Evolutionary conservation across 2,797 vertebrate genomes (phyloP).

Genomic region (Anguilla obscura): DNA sequence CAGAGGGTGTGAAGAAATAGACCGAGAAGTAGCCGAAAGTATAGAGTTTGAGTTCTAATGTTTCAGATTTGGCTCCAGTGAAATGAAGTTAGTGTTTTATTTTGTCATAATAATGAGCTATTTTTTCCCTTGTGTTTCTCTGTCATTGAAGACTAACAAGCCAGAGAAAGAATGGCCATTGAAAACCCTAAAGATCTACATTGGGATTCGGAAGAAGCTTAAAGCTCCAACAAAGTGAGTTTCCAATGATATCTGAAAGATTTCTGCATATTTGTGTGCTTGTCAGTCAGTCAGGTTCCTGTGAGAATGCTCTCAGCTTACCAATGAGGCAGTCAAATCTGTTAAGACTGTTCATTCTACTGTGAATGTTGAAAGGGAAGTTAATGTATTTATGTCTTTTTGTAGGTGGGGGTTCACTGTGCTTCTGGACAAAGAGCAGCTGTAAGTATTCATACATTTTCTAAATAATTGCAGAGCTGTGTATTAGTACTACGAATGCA

Average conservation of each 20-base stretch:
- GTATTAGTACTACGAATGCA: background rate
- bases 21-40: background rate
- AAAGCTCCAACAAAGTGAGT: conserved; percentile 89
- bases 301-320: background rate
- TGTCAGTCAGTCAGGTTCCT: background rate
- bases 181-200: conserved; percentile 88
- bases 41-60: background rate
- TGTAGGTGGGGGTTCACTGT: conserved; percentile 92
- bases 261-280: background rate
- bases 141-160: conserved; percentile 77
- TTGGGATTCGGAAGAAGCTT: conserved; percentile 89
- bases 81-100: background rate
- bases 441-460: conserved; percentile 76
- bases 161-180: conserved; percentile 90
- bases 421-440: conserved; percentile 87
- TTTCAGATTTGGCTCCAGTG: background rate
- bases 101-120: background rate
- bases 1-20: background rate
- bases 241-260: background rate
- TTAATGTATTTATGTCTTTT: conserved; percentile 17
- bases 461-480: background rate
- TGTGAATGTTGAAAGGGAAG: conserved; percentile 5
- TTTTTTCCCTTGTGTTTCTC: background rate
- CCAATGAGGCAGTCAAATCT: background rate
- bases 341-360: background rate